These are phyloP conservation scores for Ophthalmolycus amberensis DNA, from an alignment of 2,113 vertebrate genomes.

Conservation along the genomic window DNA sequence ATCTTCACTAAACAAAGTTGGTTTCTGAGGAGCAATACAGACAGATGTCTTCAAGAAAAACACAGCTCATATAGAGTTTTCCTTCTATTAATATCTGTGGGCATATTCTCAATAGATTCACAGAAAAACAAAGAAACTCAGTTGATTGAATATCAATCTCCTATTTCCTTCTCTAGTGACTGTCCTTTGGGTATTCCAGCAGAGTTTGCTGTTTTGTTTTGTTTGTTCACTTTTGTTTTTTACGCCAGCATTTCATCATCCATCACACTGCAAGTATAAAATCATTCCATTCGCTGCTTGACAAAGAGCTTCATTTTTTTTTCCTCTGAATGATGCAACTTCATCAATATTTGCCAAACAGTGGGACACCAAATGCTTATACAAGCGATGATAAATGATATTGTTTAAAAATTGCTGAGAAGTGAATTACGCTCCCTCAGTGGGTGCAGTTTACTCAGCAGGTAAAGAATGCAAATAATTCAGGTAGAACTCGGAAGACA, in stretches of 20 bases:
- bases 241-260: conserved; percentile 74
- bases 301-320: conserved; percentile 64
- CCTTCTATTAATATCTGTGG: conserved; percentile 67
- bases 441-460: conserved; percentile 46
- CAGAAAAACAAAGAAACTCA: conserved; percentile 75
- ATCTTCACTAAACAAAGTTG: conserved; percentile 29
- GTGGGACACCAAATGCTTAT: conserved; percentile 42
- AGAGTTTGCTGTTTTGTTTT: conserved; percentile 71
- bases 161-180: conserved; percentile 56
- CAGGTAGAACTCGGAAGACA: conserved; percentile 21
- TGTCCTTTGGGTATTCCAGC: conserved; percentile 69
- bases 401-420: conserved; percentile 58
- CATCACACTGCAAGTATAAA: conserved; percentile 62
- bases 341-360: conserved; percentile 72
- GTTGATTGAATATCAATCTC: conserved; percentile 79
- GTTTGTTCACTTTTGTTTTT: conserved; percentile 71
- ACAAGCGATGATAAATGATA: conserved; percentile 62
- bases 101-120: conserved; percentile 71
- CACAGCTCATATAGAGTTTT: conserved; percentile 59
- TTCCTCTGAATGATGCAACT: conserved; percentile 65
- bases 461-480: conserved; percentile 38
- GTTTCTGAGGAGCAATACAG: conserved; percentile 59
- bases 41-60: conserved; percentile 54
- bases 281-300: conserved; percentile 59
- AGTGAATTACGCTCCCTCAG: conserved; percentile 45